phyloP scores from a whole-genome alignment of 2,113 vertebrate genomes.

The Edolisoma coerulescens region DNA sequence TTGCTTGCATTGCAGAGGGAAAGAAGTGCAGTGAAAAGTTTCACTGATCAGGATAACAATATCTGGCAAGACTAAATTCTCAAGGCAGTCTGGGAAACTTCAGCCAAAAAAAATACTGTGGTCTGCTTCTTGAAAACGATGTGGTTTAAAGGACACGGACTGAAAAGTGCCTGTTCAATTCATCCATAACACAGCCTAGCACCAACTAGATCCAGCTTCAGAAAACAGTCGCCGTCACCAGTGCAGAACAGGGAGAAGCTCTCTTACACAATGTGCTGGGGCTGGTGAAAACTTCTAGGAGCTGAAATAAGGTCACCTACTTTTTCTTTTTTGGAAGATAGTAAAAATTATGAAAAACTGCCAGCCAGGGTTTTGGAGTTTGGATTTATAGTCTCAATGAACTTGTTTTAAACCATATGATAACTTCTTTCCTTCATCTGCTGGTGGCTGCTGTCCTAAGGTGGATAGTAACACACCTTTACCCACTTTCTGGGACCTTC shows the following conservation, averaged over 20 bases:
- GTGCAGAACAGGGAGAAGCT: not conserved
- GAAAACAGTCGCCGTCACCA: not conserved
- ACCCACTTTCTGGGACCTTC: not conserved
- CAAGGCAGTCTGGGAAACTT: not conserved
- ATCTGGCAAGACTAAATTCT: not conserved
- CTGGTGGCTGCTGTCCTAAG: not conserved
- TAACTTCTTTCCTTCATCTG: not conserved
- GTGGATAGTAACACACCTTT: not conserved
- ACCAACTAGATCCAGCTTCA: not conserved
- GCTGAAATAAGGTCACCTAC: slow-evolving; percentile 1
- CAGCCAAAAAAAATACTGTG: not conserved
- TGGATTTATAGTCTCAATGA: not conserved
- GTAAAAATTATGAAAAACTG: not conserved
- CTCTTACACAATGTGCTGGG: not conserved
- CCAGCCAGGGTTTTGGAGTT: not conserved
- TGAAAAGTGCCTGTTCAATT: not conserved
- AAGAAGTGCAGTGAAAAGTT: not conserved
- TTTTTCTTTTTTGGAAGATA: not conserved
- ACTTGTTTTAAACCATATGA: not conserved
- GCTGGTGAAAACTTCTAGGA: not conserved
- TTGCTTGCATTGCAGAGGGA: not conserved
- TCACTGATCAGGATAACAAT: not conserved
- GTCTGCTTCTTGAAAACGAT: not conserved
- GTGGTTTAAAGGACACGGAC: not conserved
- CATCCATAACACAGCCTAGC: not conserved